These are phyloP conservation scores for Leistus spinibarbis DNA, from an alignment of 2,888 invertebrate genomes.

Conservation along the genomic window DNA sequence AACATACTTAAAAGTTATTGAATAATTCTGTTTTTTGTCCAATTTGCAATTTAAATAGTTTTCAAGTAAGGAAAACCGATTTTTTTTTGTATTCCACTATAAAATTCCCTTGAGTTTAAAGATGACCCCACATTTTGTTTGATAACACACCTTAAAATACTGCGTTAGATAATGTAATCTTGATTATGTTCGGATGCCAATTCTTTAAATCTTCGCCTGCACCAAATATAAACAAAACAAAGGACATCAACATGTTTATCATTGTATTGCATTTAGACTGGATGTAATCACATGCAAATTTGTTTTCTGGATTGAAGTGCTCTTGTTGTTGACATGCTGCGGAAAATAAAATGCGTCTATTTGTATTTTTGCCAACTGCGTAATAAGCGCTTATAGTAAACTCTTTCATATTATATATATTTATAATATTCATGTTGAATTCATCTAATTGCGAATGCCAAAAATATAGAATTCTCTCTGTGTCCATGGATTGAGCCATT, in stretches of 20 bases:
- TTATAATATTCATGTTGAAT: not conserved
- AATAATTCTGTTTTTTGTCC: too few species aligned
- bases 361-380: conserved; percentile 29
- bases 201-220: not conserved
- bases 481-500: not conserved
- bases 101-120: not conserved
- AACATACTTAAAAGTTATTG: too few species aligned
- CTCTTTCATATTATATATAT: not conserved
- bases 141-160: not conserved
- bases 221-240: not conserved
- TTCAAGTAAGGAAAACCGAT: too few species aligned
- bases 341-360: conserved; percentile 14
- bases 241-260: not conserved
- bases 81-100: not conserved
- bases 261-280: not conserved
- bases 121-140: not conserved
- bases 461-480: not conserved
- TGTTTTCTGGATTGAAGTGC: not conserved
- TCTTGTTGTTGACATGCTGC: conserved; percentile 8
- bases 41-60: too few species aligned
- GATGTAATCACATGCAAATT: not conserved
- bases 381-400: not conserved
- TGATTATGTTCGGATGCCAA: not conserved
- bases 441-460: not conserved
- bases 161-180: not conserved